Evolutionary conservation across 2,113 vertebrate species (phyloP).

Genomic region (Trinectes maculatus): DNA sequence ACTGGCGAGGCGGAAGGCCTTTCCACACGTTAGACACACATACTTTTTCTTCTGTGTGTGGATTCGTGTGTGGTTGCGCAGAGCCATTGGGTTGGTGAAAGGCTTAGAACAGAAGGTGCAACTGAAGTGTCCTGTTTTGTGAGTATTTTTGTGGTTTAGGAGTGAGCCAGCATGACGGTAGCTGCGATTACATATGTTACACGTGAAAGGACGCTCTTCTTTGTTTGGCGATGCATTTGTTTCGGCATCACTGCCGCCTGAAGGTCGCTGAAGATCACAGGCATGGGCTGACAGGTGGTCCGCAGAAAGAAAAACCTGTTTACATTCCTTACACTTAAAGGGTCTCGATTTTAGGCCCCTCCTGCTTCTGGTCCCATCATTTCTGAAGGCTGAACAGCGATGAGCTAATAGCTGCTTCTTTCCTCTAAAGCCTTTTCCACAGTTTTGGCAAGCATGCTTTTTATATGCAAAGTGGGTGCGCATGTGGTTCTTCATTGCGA

Average conservation of each 20-base stretch:
- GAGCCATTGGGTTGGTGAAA: slow-evolving; percentile 82
- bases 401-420: slow-evolving; percentile 86
- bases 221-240: slow-evolving; percentile 21
- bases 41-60: slow-evolving; percentile 84
- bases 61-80: slow-evolving; percentile 83
- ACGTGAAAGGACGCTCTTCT: slow-evolving; percentile 79
- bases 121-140: slow-evolving; percentile 81
- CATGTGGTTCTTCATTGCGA: slow-evolving; percentile 90
- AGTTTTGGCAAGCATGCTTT: slow-evolving; percentile 84
- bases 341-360: slow-evolving; percentile 53
- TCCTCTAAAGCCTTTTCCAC: slow-evolving; percentile 86
- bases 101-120: slow-evolving; percentile 85
- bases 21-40: slow-evolving; percentile 82
- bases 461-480: slow-evolving; percentile 87
- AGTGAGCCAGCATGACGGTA: slow-evolving; percentile 83
- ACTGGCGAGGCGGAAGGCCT: slow-evolving; percentile 83
- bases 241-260: slow-evolving; percentile 19
- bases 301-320: slow-evolving; percentile 60
- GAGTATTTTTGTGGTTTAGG: slow-evolving; percentile 83
- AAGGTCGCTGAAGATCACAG: slow-evolving; percentile 52
- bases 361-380: slow-evolving; percentile 32
- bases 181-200: slow-evolving; percentile 82
- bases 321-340: slow-evolving; percentile 72
- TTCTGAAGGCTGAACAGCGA: slow-evolving; percentile 72
- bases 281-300: slow-evolving; percentile 68